phyloP scores from a whole-genome alignment of 2,113 vertebrate genomes.

The Actenoides lindsayi region DNA sequence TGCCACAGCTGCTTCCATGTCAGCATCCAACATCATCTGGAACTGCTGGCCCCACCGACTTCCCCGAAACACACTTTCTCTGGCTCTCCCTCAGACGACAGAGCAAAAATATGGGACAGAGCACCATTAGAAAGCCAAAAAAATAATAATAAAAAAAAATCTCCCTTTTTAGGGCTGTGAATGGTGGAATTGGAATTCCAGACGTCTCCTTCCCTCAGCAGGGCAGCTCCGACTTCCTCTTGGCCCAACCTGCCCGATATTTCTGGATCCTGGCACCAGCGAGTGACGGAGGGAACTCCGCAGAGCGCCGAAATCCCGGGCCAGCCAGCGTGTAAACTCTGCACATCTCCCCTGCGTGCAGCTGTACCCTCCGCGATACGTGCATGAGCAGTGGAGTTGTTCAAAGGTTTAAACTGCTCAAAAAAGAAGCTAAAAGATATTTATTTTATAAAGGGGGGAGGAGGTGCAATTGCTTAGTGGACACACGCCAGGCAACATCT shows the following conservation, averaged over 20 bases:
- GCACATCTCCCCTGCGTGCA: background rate
- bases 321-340: background rate
- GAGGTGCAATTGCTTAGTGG: conserved; percentile 12
- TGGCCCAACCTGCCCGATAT: conserved; percentile 45
- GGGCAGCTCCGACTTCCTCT: conserved; percentile 44
- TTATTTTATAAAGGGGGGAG: background rate
- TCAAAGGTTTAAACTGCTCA: conserved; percentile 11
- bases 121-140: background rate
- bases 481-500: conserved; percentile 56
- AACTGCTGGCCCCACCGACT: background rate
- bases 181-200: conserved; percentile 36
- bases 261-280: conserved; percentile 45
- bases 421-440: conserved; percentile 1
- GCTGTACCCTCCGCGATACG: background rate
- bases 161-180: conserved; percentile 19
- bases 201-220: conserved; percentile 21
- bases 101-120: conserved; percentile 51
- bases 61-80: conserved; percentile 42
- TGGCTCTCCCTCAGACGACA: conserved; percentile 21
- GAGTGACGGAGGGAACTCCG: conserved; percentile 19
- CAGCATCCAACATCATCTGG: conserved; percentile 63
- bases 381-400: background rate
- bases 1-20: conserved; percentile 59
- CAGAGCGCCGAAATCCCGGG: background rate
- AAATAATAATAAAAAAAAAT: background rate